phyloP scores from a whole-genome alignment of 2,888 invertebrate genomes.

The Rosalia funebris region DNA sequence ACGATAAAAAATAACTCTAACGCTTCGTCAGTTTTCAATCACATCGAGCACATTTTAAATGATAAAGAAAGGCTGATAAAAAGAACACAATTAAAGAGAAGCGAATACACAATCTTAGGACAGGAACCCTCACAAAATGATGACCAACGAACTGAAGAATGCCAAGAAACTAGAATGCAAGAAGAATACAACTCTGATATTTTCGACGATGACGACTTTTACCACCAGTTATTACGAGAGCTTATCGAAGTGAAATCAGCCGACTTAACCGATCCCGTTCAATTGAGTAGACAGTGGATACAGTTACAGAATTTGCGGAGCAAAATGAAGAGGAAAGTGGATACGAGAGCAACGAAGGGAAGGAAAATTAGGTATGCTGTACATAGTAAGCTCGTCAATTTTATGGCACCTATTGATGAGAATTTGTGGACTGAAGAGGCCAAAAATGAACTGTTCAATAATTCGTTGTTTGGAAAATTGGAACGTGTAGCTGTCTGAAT shows the following conservation, averaged over 20 bases:
- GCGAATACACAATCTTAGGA: constrained; percentile 77
- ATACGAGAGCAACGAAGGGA: constrained; percentile 94
- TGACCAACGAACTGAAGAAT: constrained; percentile 36
- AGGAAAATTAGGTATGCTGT: constrained; percentile 88
- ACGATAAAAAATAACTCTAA: constrained; percentile 72
- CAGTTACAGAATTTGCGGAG: constrained; percentile 90
- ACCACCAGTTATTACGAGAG: constrained; percentile 91
- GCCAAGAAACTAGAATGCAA: constrained; percentile 34
- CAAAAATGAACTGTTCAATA: constrained; percentile 81
- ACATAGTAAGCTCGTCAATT: constrained; percentile 87
- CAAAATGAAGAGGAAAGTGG: constrained; percentile 92
- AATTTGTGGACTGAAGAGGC: constrained; percentile 80
- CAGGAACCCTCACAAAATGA: constrained; percentile 55
- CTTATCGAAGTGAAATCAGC: constrained; percentile 91
- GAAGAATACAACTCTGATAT: constrained; percentile 82
- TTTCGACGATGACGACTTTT: constrained; percentile 97
- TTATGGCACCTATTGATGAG: constrained; percentile 83
- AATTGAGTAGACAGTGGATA: constrained; percentile 89
- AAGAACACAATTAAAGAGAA: constrained; percentile 82
- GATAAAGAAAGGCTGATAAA: constrained; percentile 81
- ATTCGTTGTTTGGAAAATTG: constrained; percentile 80
- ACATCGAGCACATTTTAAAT: constrained; percentile 85
- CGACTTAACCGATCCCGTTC: constrained; percentile 83
- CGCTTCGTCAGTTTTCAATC: constrained; percentile 72
- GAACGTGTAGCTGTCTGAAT: constrained; percentile 37